A percentile compares a stretch with the other conserved stretches of the same genome.
Evolutionary conservation across 1,140 invertebrate genomes (phyloP).

Genomic region (Phthorimaea operculella): DNA sequence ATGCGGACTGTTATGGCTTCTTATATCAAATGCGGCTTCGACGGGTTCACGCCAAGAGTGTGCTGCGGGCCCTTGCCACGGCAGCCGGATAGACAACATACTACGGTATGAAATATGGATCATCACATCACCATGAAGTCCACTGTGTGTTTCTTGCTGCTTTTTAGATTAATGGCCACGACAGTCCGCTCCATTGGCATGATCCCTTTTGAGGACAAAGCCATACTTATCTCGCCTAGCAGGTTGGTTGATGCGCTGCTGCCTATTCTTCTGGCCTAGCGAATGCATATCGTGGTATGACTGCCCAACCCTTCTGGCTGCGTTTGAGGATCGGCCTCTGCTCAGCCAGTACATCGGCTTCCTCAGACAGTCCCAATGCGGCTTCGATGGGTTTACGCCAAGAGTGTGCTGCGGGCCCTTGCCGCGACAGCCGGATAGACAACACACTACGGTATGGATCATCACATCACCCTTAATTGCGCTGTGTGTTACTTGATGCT

Average conservation of each 20-base stretch:
- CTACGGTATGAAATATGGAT: slow-evolving; percentile 8
- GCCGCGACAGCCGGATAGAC: slow-evolving; percentile 16
- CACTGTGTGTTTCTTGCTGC: too few species aligned
- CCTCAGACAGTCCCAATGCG: slow-evolving; percentile 49
- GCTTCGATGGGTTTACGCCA: slow-evolving; percentile 49
- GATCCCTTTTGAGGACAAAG: too few species aligned
- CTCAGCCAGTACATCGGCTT: slow-evolving; percentile 26
- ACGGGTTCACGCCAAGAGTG: slow-evolving; percentile 44
- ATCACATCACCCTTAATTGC: too few species aligned
- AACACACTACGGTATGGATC: slow-evolving; percentile 7
- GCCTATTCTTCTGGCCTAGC: slow-evolving; percentile 33
- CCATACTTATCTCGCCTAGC: too few species aligned
- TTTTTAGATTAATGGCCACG: too few species aligned
- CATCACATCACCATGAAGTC: too few species aligned
- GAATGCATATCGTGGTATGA: slow-evolving; percentile 46
- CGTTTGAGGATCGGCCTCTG: slow-evolving; percentile 41
- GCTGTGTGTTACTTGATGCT: too few species aligned
- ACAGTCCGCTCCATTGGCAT: too few species aligned
- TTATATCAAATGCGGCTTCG: slow-evolving; percentile 62
- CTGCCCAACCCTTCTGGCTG: slow-evolving; percentile 31
- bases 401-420: slow-evolving; percentile 55
- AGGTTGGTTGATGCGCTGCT: too few species aligned
- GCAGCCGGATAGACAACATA: slow-evolving; percentile 4
- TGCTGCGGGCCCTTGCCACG: slow-evolving; percentile 56
- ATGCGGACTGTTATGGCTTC: too few species aligned